Evolutionary conservation across 53 echinoderm and acorn worm species (phyloP).

Genomic region (Astropecten irregularis): DNA sequence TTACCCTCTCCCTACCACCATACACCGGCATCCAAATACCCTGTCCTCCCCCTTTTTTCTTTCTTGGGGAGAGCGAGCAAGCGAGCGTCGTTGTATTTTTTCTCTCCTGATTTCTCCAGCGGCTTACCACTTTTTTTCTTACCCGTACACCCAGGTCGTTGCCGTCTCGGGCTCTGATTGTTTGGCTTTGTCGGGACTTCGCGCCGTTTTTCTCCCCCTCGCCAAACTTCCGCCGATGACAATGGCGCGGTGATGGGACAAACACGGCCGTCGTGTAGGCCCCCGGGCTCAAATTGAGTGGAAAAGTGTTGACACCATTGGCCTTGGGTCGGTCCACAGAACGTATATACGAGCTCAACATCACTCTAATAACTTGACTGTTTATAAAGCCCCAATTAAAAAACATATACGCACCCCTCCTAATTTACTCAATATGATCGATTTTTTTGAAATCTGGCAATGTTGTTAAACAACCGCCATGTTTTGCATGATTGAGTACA

Average conservation of each 20-base stretch:
- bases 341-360: background rate
- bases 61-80: background rate
- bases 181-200: conserved; percentile 35
- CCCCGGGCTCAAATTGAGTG: conserved; percentile 49
- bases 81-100: conserved; percentile 9
- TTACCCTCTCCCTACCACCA: background rate
- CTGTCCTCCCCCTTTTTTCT: background rate
- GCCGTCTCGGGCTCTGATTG: conserved; percentile 22
- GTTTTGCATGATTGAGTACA: too few species aligned
- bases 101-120: conserved; percentile 6
- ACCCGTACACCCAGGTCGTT: conserved; percentile 33
- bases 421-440: too few species aligned
- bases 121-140: background rate
- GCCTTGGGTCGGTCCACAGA: conserved; percentile 49
- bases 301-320: conserved; percentile 59
- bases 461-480: too few species aligned
- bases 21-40: background rate
- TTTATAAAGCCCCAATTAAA: conserved; percentile 50
- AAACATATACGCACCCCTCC: too few species aligned
- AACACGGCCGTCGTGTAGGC: conserved; percentile 36
- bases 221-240: conserved; percentile 51
- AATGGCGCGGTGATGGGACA: conserved; percentile 42
- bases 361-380: background rate
- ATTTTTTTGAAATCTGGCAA: too few species aligned
- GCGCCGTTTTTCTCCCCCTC: conserved; percentile 6